Base-by-base conservation (phyloP, 23 tunicate genomes). In the Ciona savignyi region DNA sequence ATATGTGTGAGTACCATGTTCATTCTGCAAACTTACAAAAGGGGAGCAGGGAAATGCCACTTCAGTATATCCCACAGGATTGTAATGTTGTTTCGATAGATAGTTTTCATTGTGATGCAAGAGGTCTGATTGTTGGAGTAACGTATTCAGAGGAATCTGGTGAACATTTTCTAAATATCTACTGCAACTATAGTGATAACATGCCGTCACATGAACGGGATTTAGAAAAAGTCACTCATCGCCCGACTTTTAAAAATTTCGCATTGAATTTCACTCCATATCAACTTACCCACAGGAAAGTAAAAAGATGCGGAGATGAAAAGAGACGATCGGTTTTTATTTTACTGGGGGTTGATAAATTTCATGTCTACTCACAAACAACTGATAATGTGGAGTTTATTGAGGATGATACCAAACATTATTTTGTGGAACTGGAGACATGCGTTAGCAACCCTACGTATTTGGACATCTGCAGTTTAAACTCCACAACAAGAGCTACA, bases 331-430 rank as follows among this genome's bases (percentile, higher is more conserved):
- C 83, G 0, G 91, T 84, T 15, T 91, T 91, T 35, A 66, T 91
- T 32, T 72, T 91, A 25, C 72, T 80, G n/a, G 97, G 97, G 32
- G 75, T 83, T 9, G 97, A 91, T 73, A 49, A 63, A 34, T 80
- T 80, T 80, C 97, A 85, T 80, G 86, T 91, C 31, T 91, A 75
- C 76, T 68, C 97, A 3, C 91, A 91, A 66, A 27, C 63, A 23
- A 42, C 60, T 30, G 67, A 73, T 73, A 67, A 72, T 28, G 87
- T 34, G 9, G 96, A 81, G 61, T 88, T 88, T 49, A 30, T 75
- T 0, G 81, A 85, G 51, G 75, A 33, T 4, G 27, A 35, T 0
- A 19, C 70, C 0, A 60, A 76, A 27, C 75, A 76, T 4, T 85
- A 79, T 76, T 85, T 91, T 64, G 49, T 66, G 2, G 97, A 91